A percentile compares a stretch with the other conserved stretches of the same genome.
These are phyloP conservation scores for Arvicanthis niloticus DNA, from an alignment of 2,113 vertebrate genomes.

Conservation along the genomic window DNA sequence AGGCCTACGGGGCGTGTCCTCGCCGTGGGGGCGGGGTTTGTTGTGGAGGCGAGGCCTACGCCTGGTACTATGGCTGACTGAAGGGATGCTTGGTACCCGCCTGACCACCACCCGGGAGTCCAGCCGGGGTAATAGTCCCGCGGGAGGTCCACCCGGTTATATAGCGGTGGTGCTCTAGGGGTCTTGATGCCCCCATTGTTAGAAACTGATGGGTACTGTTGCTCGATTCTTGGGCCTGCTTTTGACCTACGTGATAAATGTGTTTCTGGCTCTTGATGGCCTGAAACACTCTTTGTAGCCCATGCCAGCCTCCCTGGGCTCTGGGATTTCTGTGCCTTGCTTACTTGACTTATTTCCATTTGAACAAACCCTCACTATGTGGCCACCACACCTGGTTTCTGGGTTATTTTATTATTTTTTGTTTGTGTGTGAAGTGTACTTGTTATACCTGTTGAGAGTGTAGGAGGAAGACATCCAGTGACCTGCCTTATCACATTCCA, in stretches of 20 bases:
- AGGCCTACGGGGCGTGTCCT: neutral
- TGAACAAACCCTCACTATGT: neutral
- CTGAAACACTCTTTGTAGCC: neutral
- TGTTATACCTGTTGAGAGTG: neutral
- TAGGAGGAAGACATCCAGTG: neutral
- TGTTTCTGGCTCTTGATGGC: neutral
- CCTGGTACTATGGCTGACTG: neutral
- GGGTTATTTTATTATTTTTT: neutral
- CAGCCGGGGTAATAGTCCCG: too few relatives aligned
- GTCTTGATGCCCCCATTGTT: neutral
- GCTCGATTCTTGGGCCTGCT: neutral
- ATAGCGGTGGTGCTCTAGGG: neutral
- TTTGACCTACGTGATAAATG: neutral
- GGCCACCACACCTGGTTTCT: neutral
- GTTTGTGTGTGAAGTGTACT: too few relatives aligned
- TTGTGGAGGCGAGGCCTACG: neutral
- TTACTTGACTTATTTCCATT: neutral
- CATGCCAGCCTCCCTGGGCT: too few relatives aligned
- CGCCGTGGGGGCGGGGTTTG: neutral
- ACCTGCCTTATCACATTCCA: neutral
- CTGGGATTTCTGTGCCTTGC: neutral
- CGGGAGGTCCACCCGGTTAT: neutral
- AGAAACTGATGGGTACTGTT: neutral
- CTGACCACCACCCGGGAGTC: neutral
- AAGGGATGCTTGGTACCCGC: too few relatives aligned